Base-by-base conservation (phyloP, 2,888 invertebrate species). In the Diaperis boleti region DNA sequence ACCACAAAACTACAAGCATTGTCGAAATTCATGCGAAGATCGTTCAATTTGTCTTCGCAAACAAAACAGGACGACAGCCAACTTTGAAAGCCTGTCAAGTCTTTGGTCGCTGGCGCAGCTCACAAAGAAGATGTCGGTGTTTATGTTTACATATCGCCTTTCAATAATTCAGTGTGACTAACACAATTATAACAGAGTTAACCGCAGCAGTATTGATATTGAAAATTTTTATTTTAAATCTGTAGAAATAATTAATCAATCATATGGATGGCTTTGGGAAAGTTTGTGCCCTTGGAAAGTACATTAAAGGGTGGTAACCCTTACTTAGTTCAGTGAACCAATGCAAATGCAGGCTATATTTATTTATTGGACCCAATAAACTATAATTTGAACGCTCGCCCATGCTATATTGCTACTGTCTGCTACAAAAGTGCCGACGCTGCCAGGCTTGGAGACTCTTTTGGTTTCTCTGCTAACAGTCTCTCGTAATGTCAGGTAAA, bases 101-200 rank as follows among this genome's bases (percentile, higher is more conserved):
- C 55, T 65, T 66, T 61, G 70, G 72, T 72, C 66, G 68, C 64
- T 64, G 64, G 62, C 67, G 60, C 57, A 69, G 66, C 68, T 67
- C 65, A 61, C 66, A 65, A 70, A 68, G 67, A 68, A 70, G 66
- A 68, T 49, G 70, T 70, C 67, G 67, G 59, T 64, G 66, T 68
- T 65, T 66, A 59, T 57, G 59, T 52, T 42, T 56, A 57, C 47
- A 22, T 56, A 45, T 56, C 22, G 54, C 15, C 14, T 54, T 39
- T 26, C 26, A n/a, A n/a, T n/a, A 11, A 10, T 26, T 42, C 1
- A 6, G 20, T 52, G 33, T 49, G 18, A 49, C 49, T 14, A 49
- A 49, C 31, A 3, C 14, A 14, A 15, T 31, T 26, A 33, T 8
- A 35, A 6, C 26, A 26, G n/a, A 33, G 15, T 31, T 17, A 50